Percentiles rank a stretch among this genome's conserved stretches.
phyloP scores from a whole-genome alignment of 2,797 vertebrate genomes.

The Myiotriccus ornatus region DNA sequence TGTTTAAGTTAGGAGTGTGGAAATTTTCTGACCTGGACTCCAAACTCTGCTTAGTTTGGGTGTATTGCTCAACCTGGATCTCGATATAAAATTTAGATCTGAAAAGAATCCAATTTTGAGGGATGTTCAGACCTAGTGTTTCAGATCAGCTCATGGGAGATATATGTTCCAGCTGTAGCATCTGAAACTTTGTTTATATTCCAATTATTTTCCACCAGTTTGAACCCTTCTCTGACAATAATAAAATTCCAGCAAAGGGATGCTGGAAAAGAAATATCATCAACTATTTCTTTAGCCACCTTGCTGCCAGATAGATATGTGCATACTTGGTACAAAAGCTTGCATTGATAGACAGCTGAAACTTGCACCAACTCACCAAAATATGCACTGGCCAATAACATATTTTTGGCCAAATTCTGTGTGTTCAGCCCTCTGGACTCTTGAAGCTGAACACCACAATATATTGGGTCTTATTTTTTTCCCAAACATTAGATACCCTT shows the following conservation, averaged over 20 bases:
- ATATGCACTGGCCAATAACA: neutral
- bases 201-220: neutral
- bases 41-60: neutral
- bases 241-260: neutral
- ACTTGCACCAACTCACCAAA: neutral
- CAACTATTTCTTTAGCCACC: neutral
- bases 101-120: neutral
- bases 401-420: neutral
- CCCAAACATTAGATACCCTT: neutral
- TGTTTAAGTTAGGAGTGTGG: neutral
- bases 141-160: neutral
- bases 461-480: neutral
- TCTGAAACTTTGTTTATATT: neutral
- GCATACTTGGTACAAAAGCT: neutral
- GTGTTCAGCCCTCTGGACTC: neutral
- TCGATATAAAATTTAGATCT: neutral
- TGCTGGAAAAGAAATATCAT: neutral
- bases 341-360: neutral
- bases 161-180: neutral
- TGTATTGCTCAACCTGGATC: neutral
- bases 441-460: neutral
- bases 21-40: neutral
- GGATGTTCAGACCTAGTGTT: neutral
- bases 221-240: neutral
- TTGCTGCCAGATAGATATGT: neutral